Base-by-base conservation (phyloP, 2,113 vertebrate species). In the Cacatua alba region DNA sequence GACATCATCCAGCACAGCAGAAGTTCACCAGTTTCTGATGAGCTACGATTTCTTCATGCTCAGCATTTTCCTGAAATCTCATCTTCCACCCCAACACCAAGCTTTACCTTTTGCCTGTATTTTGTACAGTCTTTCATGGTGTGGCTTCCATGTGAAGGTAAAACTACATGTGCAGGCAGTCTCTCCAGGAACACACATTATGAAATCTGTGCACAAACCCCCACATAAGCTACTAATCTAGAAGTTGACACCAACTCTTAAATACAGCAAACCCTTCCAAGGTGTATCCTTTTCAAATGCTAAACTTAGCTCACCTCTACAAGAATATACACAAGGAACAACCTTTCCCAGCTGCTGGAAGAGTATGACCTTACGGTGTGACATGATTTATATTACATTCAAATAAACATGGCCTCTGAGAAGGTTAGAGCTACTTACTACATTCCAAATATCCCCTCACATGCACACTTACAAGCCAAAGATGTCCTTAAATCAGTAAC, bases 401-500 rank as follows among this genome's bases (percentile, higher is more conserved):
- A 96, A 93, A 94, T 49, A 96, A 92, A 93, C 71, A 81, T 20
- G 48, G 41, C 76, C 72, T 83, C 60, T 55, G 39, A 95, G 69
- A 96, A 93, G 60, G 49, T 71, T 95, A 92, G 43, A 92, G 85
- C 16, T 81, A 64, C 90, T 95, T 84, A 37, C 7, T 74, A 57
- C 29, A 75, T 90, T 95, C 64, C 55, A 96, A 92, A 94, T 55
- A 77, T 39, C 83, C 84, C 26, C 35, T 93, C 57, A 78, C 44
- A 86, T 15, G 29, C 0, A 5, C 49, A 64, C n/a, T 91, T 93
- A 26, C 28, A 79, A 93, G 78, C 39, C 64, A 88, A 92, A 94
- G 59, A 86, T 74, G 33, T 93, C 28, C 76, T 92, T 78, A 96
- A 92, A 94, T 90, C 90, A 92, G 88, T 48, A 92, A 86, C 60